These are phyloP conservation scores for Schizopygopsis malacanthus DNA, from an alignment of 2,797 vertebrate genomes.

Conservation along the genomic window DNA sequence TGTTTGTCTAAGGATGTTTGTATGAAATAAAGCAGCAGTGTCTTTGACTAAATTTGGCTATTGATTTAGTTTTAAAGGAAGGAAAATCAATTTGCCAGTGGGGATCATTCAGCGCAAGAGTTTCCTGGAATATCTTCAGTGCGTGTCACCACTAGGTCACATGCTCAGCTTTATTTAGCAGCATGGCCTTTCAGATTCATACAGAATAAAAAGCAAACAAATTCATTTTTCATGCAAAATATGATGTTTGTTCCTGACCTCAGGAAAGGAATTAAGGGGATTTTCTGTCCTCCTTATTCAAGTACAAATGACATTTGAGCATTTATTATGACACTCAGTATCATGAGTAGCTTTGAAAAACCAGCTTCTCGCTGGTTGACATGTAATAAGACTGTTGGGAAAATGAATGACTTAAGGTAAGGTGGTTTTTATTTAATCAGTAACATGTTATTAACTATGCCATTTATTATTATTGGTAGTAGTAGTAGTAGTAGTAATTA, in stretches of 20 bases:
- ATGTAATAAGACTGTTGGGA: slow-evolving; percentile 10
- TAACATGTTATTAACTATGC: neutral
- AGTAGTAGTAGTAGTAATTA: neutral
- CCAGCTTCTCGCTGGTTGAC: neutral
- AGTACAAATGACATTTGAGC: slow-evolving; percentile 26
- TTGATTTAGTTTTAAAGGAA: slow-evolving; percentile 5
- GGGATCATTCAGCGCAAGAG: neutral
- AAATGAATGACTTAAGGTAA: slow-evolving; percentile 45
- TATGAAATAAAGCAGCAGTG: slow-evolving; percentile 4
- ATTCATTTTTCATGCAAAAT: slow-evolving; percentile 10
- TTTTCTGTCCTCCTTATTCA: slow-evolving; percentile 33
- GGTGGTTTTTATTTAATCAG: neutral
- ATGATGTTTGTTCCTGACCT: slow-evolving; percentile 33
- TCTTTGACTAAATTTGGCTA: neutral
- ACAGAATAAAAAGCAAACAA: neutral
- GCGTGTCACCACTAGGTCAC: neutral
- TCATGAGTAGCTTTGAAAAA: slow-evolving; percentile 15
- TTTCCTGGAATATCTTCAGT: slow-evolving; percentile 32
- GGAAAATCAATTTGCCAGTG: neutral
- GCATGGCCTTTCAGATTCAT: slow-evolving; percentile 1
- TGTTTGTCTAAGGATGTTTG: neutral
- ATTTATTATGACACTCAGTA: slow-evolving; percentile 32
- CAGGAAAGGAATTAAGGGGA: slow-evolving; percentile 13
- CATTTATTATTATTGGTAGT: neutral
- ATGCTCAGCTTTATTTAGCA: neutral